Percentiles rank a stretch among this genome's conserved stretches.
Conservation (phyloP, 92 coral and sea anemone genomes). For the Palythoa grandiflora region DNA sequence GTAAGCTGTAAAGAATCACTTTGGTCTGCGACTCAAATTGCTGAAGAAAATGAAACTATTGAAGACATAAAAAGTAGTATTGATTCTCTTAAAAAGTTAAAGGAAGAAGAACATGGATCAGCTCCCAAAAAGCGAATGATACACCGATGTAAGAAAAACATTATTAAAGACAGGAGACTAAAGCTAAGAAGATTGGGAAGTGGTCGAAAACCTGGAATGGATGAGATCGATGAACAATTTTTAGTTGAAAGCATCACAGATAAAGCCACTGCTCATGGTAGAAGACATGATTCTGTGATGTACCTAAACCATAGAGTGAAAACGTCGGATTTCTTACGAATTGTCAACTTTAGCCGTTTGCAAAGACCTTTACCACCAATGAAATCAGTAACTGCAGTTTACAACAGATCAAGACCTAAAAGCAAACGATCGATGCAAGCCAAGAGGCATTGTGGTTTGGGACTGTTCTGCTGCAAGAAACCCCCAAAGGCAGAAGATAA, state of each 20-base stretch:
- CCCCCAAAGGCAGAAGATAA: slow-evolving; percentile 41
- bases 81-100: slow-evolving; percentile 36
- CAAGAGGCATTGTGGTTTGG: slow-evolving; percentile 19
- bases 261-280: slow-evolving; percentile 55
- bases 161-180: slow-evolving; percentile 38
- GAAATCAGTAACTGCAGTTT: slow-evolving; percentile 6
- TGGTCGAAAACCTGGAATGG: slow-evolving; percentile 36
- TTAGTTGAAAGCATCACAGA: slow-evolving; percentile 26
- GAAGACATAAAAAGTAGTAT: slow-evolving; percentile 15
- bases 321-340: neutral
- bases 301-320: slow-evolving; percentile 39
- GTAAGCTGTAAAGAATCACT: slow-evolving; percentile 24
- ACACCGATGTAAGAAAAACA: slow-evolving; percentile 25
- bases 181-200: slow-evolving; percentile 27
- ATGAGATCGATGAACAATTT: slow-evolving; percentile 47
- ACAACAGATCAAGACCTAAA: slow-evolving; percentile 1
- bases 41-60: slow-evolving; percentile 30
- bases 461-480: slow-evolving; percentile 18
- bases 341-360: slow-evolving; percentile 12
- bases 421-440: slow-evolving; percentile 1
- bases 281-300: slow-evolving; percentile 43
- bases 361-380: slow-evolving; percentile 10
- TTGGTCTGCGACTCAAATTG: slow-evolving; percentile 36
- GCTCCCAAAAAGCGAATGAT: slow-evolving; percentile 35
- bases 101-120: slow-evolving; percentile 12